These are phyloP conservation scores for Lagorchestes hirsutus DNA, from an alignment of 2,797 vertebrate species.

Conservation along the genomic window DNA sequence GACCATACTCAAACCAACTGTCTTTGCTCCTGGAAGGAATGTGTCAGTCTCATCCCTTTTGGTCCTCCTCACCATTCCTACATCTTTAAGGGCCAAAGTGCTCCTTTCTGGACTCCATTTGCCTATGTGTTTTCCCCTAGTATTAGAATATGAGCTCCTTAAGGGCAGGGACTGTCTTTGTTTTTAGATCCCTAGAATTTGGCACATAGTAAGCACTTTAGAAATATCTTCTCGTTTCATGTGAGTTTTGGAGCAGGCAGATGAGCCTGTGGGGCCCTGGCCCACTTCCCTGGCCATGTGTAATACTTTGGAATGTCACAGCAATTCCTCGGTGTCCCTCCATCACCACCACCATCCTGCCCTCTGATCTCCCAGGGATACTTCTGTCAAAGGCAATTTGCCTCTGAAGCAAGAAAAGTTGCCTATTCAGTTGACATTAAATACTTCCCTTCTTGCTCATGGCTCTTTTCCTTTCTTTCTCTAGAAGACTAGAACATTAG, in stretches of 20 bases:
- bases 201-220: background rate
- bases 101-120: background rate
- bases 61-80: background rate
- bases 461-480: background rate
- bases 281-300: background rate
- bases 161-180: background rate
- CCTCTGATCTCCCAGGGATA: background rate
- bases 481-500: background rate
- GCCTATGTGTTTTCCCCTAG: background rate
- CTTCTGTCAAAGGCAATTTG: background rate
- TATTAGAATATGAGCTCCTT: background rate
- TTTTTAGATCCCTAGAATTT: background rate
- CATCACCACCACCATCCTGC: background rate
- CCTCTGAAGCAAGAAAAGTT: background rate
- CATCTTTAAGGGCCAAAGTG: background rate
- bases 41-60: background rate
- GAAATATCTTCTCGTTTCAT: background rate
- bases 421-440: background rate
- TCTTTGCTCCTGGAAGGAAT: background rate
- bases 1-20: background rate
- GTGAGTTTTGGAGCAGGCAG: background rate
- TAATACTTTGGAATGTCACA: background rate
- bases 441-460: background rate
- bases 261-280: background rate
- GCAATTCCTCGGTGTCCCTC: background rate